Conservation (phyloP, 2,888 invertebrate species). For the Phaedon cochleariae region DNA sequence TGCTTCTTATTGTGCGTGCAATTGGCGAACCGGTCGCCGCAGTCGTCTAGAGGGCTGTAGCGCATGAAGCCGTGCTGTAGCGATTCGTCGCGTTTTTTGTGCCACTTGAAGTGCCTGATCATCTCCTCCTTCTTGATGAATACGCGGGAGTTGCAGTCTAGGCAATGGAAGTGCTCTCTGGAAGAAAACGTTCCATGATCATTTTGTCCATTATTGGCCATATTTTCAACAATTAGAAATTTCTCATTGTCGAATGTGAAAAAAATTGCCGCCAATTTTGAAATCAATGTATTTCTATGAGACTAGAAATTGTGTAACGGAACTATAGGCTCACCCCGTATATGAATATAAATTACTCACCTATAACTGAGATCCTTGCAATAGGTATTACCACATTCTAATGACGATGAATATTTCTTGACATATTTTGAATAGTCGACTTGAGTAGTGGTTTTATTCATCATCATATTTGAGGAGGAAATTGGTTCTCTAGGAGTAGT, state of each 20-base stretch:
- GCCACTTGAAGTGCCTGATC: slow-evolving; percentile 99
- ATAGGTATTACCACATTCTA: slow-evolving; percentile 84
- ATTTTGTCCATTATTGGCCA: neutral
- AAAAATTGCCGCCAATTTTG: too few relatives aligned
- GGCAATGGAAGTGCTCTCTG: slow-evolving; percentile 94
- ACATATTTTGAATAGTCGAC: slow-evolving; percentile 91
- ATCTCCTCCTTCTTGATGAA: slow-evolving; percentile 98
- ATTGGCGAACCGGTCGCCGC: slow-evolving; percentile 72
- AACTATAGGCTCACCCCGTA: too few relatives aligned
- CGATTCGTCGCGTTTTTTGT: slow-evolving; percentile 97
- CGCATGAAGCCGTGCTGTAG: slow-evolving; percentile 91
- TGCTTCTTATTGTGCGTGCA: slow-evolving; percentile 95
- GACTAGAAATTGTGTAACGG: too few relatives aligned
- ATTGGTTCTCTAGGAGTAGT: slow-evolving; percentile 61
- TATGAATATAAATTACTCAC: too few relatives aligned
- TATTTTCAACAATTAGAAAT: neutral
- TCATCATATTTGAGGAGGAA: slow-evolving; percentile 65
- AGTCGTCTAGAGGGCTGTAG: slow-evolving; percentile 93
- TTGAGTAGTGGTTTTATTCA: slow-evolving; percentile 71
- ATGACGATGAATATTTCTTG: slow-evolving; percentile 80
- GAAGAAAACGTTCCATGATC: slow-evolving; percentile 36
- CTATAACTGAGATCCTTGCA: slow-evolving; percentile 88
- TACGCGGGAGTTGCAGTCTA: slow-evolving; percentile 81
- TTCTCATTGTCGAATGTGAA: too few relatives aligned
- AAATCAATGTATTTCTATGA: too few relatives aligned